Percentiles rank a stretch among this genome's conserved stretches.
phyloP scores from a whole-genome alignment of 2,113 vertebrate species.

The Nyctibius bracteatus region DNA sequence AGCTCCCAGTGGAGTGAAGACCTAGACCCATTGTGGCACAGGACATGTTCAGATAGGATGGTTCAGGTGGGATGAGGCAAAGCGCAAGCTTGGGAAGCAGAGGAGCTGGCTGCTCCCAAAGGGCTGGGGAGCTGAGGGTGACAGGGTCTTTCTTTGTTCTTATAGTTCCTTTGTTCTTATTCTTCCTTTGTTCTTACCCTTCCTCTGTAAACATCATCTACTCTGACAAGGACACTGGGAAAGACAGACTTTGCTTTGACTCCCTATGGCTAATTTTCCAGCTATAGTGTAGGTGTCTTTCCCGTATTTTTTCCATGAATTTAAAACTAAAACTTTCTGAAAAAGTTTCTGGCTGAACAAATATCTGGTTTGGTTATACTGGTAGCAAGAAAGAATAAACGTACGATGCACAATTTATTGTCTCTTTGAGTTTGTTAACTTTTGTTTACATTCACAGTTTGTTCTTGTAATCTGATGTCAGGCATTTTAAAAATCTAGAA shows the following conservation, averaged over 20 bases:
- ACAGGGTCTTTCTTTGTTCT: not conserved
- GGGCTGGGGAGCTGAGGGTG: rapidly evolving
- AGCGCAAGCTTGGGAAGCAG: not conserved
- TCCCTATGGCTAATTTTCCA: not conserved
- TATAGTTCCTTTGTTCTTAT: not conserved
- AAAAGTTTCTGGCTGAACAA: not conserved
- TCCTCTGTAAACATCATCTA: not conserved
- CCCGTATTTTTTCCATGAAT: not conserved
- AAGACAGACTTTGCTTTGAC: not conserved
- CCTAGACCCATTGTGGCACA: rapidly evolving
- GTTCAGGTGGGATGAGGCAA: not conserved
- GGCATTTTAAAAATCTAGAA: not conserved
- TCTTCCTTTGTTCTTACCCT: too few species aligned
- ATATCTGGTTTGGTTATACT: not conserved
- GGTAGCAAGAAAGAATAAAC: not conserved
- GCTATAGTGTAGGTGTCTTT: not conserved
- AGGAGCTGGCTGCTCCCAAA: rapidly evolving
- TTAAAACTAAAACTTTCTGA: not conserved
- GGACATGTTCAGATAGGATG: not conserved
- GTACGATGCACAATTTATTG: not conserved
- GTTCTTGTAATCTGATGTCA: not conserved
- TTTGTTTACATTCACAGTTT: not conserved
- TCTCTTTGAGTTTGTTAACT: not conserved
- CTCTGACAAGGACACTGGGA: not conserved
- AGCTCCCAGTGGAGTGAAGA: not conserved